Evolutionary conservation across 2,113 vertebrate species (phyloP), one percentile per base, ranked within the genome.

Genomic region (Calidris pygmaea): DNA sequence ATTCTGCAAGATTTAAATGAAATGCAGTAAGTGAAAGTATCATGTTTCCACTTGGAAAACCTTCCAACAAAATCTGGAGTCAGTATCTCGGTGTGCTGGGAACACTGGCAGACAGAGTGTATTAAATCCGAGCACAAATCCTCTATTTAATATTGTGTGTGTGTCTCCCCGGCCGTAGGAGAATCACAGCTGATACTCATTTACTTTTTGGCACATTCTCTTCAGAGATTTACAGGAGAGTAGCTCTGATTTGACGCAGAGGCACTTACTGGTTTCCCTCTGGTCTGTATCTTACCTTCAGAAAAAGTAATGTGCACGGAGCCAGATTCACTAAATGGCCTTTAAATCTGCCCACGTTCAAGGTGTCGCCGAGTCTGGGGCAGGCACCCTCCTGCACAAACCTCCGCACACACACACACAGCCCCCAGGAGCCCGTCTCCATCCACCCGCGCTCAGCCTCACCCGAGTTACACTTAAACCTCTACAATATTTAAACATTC

Each of bases 1-100:
- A 68, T 73, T 80, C 86, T 89, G 67, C 67, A 93, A 87, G 65
- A 84, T 74, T 45, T 65, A 84, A 92, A 93, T 72, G 32, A 85
- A 87, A 77, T 53, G 32, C 72, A 90, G 1, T 83, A 43, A 89
- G 53, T 56, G 70, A 62, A 95, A 72, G 79, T 58, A 86, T 88
- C 66, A 3, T 41, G 45, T 93, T 95, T 93, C 84, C 75, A 12
- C 53, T 70, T 90, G 87, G 95, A 93, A 90, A 78, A 63, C 21
- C 39, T 89, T 84, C 62, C 85, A 81, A 88, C 58, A 81, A 81
- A 90, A 58, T 88, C 39, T 32, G 76, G 34, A 50, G 39, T 21
- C 22, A 5, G 14, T 32, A 12, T 41, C 47, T 70, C 4, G 10
- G 65, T 84, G 66, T 71, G 48, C 67, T 80, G 6, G 3, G 67